phyloP scores from a whole-genome alignment of 2,797 vertebrate genomes.

The Pagetopsis macropterus region DNA sequence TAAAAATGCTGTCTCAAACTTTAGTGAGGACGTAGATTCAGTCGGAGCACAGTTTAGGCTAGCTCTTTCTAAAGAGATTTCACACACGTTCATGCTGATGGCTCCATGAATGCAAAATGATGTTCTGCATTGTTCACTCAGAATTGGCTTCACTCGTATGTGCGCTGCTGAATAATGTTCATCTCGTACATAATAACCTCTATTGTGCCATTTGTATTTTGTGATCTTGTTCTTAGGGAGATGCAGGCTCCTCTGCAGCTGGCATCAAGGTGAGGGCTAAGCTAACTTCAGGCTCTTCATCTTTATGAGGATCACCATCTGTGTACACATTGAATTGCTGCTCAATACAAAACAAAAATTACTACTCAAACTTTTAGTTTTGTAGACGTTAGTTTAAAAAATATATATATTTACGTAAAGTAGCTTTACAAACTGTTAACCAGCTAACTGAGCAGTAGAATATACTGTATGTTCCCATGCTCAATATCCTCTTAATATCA shows the following conservation, averaged over 20 bases:
- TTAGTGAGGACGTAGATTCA: constrained; percentile 30
- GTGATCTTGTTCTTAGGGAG: constrained; percentile 84
- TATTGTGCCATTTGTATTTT: constrained; percentile 11
- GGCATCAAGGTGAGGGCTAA: constrained; percentile 94
- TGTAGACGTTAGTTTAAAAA: no score
- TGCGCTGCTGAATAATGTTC: constrained; percentile 15
- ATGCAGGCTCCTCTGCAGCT: constrained; percentile 95
- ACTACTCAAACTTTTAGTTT: background rate
- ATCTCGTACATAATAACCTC: background rate
- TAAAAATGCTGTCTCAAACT: constrained; percentile 31
- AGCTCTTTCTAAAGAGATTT: constrained; percentile 42
- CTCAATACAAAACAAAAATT: background rate
- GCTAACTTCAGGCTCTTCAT: background rate
- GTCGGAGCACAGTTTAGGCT: constrained; percentile 26
- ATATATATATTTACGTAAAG: background rate
- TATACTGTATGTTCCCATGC: no score
- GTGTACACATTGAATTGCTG: background rate
- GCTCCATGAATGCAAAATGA: constrained; percentile 22
- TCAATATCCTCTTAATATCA: no score
- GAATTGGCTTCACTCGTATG: constrained; percentile 27
- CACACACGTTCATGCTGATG: constrained; percentile 16
- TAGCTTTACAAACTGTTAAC: background rate
- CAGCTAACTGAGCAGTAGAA: no score
- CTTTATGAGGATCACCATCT: background rate
- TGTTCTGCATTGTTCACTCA: constrained; percentile 36